Evolutionary conservation across 2,888 invertebrate genomes (phyloP), one percentile per base, ranked within the genome.

Genomic region (Melanargia galathea): DNA sequence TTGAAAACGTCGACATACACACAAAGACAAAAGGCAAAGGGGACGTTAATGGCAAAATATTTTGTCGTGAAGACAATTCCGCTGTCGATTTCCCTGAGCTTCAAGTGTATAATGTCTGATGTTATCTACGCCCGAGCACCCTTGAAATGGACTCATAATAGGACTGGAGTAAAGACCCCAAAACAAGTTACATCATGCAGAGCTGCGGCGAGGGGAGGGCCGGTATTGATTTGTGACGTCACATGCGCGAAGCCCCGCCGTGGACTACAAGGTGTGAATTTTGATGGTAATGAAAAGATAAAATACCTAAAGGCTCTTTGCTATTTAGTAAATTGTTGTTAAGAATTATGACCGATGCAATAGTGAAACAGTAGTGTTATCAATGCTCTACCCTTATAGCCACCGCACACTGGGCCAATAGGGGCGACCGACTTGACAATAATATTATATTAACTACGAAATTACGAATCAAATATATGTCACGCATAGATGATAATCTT

Each of bases 151-250:
- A 65, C 40, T 63, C 46, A 30, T 54, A 63, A 30, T 54, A 62
- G 66, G 62, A 67, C 63, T 51, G 60, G 66, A 64, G 62, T 59
- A 63, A 62, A 63, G 64, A 60, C 61, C 63, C 66, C 55, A 67
- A 68, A 69, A 66, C 68, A 70, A 64, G 71, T 75, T 74, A 75
- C 73, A 77, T 75, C 75, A 75, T 64, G 66, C 49, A 62, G 54
- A 55, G 61, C 38, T 52, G 63, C 49, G 63, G 68, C 46, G 65
- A 35, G 61, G 49, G 51, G 62, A 46, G 64, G 45, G 55, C 49
- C 8, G 6, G 70, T 75, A 79, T 78, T 72, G 79, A 78, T 78
- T 71, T 48, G 69, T 78, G 79, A 79, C 79, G 79, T 79, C 78
- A 79, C 72, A 43, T 51, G 64, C 69, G 69, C 70, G 69, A 63